Conservation (phyloP, 1,140 invertebrate species). For the Brachionus asplanchnoidis region DNA sequence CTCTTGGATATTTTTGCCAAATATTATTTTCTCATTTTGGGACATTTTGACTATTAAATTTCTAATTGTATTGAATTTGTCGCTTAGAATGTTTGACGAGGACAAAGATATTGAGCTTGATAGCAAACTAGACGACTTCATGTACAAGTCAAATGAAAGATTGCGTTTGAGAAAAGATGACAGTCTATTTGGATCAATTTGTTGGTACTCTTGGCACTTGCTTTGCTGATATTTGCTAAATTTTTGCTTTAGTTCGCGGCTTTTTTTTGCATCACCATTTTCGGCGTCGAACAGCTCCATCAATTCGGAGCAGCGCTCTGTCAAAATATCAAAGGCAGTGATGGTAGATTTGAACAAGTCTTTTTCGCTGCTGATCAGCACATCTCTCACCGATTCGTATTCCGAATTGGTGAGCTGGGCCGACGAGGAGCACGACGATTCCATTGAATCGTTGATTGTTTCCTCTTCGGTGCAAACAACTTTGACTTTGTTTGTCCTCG, state of each 20-base stretch:
- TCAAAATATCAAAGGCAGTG: slow-evolving; percentile 1
- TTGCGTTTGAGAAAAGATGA: neutral
- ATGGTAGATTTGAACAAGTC: slow-evolving; percentile 27
- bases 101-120: neutral
- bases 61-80: slow-evolving; percentile 1
- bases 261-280: neutral
- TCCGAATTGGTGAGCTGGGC: neutral
- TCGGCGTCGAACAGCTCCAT: slow-evolving; percentile 17
- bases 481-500: neutral
- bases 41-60: slow-evolving; percentile 30
- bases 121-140: slow-evolving; percentile 1
- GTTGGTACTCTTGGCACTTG: neutral
- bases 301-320: neutral
- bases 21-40: slow-evolving; percentile 9
- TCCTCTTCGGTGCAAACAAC: neutral
- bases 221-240: neutral
- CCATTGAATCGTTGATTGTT: neutral
- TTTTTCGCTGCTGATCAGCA: neutral
- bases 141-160: slow-evolving; percentile 20
- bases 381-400: neutral
- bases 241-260: neutral
- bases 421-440: neutral
- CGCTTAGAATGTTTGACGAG: neutral
- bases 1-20: slow-evolving; percentile 21
- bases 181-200: neutral